Base-by-base conservation (phyloP, 2,888 invertebrate genomes). In the Rhagonycha lutea region DNA sequence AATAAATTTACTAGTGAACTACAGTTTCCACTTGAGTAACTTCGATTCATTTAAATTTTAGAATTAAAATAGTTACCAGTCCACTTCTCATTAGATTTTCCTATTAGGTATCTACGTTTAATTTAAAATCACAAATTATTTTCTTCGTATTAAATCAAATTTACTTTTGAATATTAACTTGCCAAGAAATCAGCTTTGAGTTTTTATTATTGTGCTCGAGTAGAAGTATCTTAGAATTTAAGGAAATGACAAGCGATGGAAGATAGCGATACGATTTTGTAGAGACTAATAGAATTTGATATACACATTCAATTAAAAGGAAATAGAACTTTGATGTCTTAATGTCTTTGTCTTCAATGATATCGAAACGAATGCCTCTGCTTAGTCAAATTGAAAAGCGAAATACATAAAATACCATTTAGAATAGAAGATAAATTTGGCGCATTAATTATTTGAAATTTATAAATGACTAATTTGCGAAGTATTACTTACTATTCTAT, bases 241-340 rank as follows among this genome's bases (percentile, higher is more conserved):
- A 68, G 68, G 68, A 73, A 73, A 73, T 61, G 73, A 73, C 68
- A 69, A 73, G 73, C 65, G 74, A 74, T 74, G 69, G 18, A 70
- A 74, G 74, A 74, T 74, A 74, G 69, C 65, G 65, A 74, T 74
- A 71, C 67, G 68, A 74, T 68, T 70, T 74, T 47, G 71, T 67
- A 62, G 67, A 72, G 61, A 71, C 72, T 77, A 77, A 77, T 77
- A 77, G 77, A 77, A 74, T 74, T 68, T 65, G 67, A 67, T 68
- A 77, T 77, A 77, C 70, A 74, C 72, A 77, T 77, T 77, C 77
- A 77, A 77, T 77, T 77, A 77, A 77, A 77, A 77, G 77, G 77
- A 77, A 77, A 77, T 77, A 77, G 77, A 77, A 74, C 77, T 77
- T 77, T 77, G 77, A 77, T 77, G 77, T 77, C 74, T 72, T 74